Evolutionary conservation across 2,888 invertebrate species (phyloP), one percentile per base, ranked within the genome.

Genomic region (Rotaria magnacalcarata): DNA sequence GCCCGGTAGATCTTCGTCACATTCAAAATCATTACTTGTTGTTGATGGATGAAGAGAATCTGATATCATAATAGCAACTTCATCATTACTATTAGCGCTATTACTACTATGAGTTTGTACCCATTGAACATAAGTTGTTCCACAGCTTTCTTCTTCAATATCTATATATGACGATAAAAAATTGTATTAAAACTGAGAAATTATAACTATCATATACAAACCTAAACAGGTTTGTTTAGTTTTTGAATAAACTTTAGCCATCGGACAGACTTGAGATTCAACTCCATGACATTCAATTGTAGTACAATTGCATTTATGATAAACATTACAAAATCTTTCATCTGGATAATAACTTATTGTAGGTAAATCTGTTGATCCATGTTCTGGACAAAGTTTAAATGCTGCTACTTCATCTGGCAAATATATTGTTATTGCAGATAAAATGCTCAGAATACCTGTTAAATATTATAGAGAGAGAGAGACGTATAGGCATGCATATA

Each of bases 281-380:
- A 86, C 85, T 27, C 8, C 41, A 7, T 58, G 21, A 27, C 86
- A 86, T 80, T n/a, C n/a, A 5, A n/a, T 80, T n/a, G 24, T 24
- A 6, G 80, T 21, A 34, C 86, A 86, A n/a, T 86, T 85, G 21
- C 86, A 86, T 84, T 85, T 85, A 67, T 86, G 86, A 43, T 86
- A 86, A 34, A 86, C 86, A 85, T 86, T 86, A 43, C 86, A 86
- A n/a, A 86, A 85, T 58, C 75, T 58, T 43, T 54, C 75, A n/a
- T 86, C 85, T 10, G 24, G 21, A 80, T 80, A 47, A 47, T 80
- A n/a, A 14, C 2, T 24, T 80, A 47, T 47, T n/a, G 47, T 24
- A 8, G 80, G 14, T 11, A 14, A 24, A 47, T 80, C 80, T 7
- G 24, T 47, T 47, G 80, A 11, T n/a, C 43, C 80, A 47, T 47